A percentile compares a stretch with the other conserved stretches of the same genome.
phyloP scores from a whole-genome alignment of 1,140 invertebrate species.

The Bombus impatiens region DNA sequence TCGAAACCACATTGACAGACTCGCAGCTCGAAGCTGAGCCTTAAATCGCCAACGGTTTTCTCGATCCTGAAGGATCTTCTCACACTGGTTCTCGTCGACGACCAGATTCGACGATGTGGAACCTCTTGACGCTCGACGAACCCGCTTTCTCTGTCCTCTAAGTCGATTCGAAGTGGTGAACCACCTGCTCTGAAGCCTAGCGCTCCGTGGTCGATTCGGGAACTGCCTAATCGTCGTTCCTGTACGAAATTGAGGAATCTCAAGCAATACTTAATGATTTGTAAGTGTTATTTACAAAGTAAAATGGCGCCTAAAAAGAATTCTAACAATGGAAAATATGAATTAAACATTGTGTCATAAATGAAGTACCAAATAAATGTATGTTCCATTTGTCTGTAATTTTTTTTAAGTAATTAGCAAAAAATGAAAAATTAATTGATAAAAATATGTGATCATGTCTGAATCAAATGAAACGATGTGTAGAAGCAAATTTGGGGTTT shows the following conservation, averaged over 20 bases:
- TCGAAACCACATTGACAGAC: conserved; percentile 80
- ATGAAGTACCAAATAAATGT: no score
- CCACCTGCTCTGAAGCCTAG: conserved; percentile 95
- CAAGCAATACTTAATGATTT: neutral
- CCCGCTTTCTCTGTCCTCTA: conserved; percentile 93
- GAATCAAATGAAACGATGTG: no score
- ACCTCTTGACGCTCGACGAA: conserved; percentile 96
- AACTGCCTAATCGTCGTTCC: conserved; percentile 92
- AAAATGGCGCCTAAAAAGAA: no score
- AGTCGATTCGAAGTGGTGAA: conserved; percentile 91
- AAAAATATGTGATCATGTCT: no score
- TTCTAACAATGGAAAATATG: no score
- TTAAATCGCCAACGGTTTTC: conserved; percentile 88
- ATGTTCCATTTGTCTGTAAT: no score
- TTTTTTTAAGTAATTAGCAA: no score
- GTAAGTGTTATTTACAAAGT: no score
- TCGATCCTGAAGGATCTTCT: conserved; percentile 90
- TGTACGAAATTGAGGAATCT: conserved; percentile 58
- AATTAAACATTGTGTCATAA: no score
- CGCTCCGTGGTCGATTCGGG: conserved; percentile 91
- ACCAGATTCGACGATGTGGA: conserved; percentile 95
- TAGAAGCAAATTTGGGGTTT: no score
- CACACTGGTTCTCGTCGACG: conserved; percentile 90
- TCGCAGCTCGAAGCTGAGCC: conserved; percentile 86
- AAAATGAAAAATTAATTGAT: no score